Evolutionary conservation across 1,140 invertebrate species (phyloP).

Genomic region (Lutraria rhynchaena): DNA sequence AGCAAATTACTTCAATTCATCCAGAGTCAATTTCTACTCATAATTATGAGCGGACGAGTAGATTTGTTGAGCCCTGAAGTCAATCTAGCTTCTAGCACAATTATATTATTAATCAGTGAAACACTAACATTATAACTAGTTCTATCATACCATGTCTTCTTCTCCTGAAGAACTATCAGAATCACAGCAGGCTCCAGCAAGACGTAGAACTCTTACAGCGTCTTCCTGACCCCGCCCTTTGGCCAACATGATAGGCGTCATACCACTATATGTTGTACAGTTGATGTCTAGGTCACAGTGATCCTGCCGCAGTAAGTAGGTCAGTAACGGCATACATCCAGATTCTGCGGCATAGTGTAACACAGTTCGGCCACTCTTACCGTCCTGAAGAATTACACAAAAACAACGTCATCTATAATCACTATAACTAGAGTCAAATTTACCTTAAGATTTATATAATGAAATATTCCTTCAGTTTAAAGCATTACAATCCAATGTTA

Average conservation of each 20-base stretch:
- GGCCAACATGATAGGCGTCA: conserved; percentile 65
- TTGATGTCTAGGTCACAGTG: conserved; percentile 59
- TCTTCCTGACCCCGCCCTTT: conserved; percentile 54
- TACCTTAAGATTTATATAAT: too few species aligned
- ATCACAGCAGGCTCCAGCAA: conserved; percentile 50
- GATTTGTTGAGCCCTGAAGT: too few species aligned
- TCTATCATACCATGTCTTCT: conserved; percentile 58
- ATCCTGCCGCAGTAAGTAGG: conserved; percentile 18
- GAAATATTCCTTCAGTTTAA: too few species aligned
- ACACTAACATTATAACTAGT: neutral
- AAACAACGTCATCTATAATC: too few species aligned
- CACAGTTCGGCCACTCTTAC: conserved; percentile 67
- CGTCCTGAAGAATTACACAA: conserved; percentile 63
- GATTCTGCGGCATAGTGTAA: conserved; percentile 69
- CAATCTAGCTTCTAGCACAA: too few species aligned
- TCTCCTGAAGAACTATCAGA: conserved; percentile 39
- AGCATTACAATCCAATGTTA: too few species aligned
- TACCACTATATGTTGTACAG: conserved; percentile 59
- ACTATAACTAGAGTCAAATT: too few species aligned
- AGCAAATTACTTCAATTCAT: too few species aligned
- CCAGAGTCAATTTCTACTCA: too few species aligned
- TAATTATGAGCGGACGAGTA: too few species aligned
- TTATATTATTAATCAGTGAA: too few species aligned
- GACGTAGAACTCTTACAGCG: conserved; percentile 39
- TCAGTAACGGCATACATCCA: conserved; percentile 39